Base-by-base conservation (phyloP, 1,140 invertebrate species). In the Bombyx mandarina region DNA sequence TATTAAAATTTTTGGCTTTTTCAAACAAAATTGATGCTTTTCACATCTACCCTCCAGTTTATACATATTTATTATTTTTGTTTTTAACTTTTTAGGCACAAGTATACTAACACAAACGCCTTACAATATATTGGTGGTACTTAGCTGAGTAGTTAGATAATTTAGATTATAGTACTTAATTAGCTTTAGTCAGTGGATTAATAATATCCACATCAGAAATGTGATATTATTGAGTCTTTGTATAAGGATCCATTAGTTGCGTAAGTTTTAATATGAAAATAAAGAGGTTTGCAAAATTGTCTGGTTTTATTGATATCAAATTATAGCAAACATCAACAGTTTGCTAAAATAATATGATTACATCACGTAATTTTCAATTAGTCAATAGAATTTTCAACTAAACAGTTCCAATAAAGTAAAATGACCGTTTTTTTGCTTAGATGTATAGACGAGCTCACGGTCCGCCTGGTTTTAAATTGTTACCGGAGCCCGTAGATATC, bases 141-240 rank as follows among this genome's bases (percentile, higher is more conserved):
- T 79, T 79, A 76, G 73, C 50, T 56, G 51, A 60, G 58, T 71
- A 73, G 63, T 66, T 77, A 78, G 66, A 67, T 18, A 71, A 73
- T 62, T 61, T 35, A 35, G 26, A 35, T 35, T 2, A 35, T 67
- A 49, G 35, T 71, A 77, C 75, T 71, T 58, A 65, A 49, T 71
- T 85, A 85, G 78, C 52, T 69, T 60, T 86, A 86, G 79, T 78
- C 60, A 67, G 85, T 88, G 85, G 85, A 86, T 88, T 79, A 54
- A 85, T 88, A 88, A 88, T 88, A 88, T 88, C 85, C 85, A 88
- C 86, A 88, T 88, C 69, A 88, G 86, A 88, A 87, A 88, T 88
- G 86, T 88, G 86, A 88, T 88, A 88, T 88, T 88, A 88, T 88
- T 88, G 82, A 87, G 82, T 88, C 83, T 86, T 88, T 84, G 77